A percentile compares a stretch with the other conserved stretches of the same genome.
These are phyloP conservation scores for Apamea monoglypha DNA, from an alignment of 2,888 invertebrate genomes.

Conservation along the genomic window DNA sequence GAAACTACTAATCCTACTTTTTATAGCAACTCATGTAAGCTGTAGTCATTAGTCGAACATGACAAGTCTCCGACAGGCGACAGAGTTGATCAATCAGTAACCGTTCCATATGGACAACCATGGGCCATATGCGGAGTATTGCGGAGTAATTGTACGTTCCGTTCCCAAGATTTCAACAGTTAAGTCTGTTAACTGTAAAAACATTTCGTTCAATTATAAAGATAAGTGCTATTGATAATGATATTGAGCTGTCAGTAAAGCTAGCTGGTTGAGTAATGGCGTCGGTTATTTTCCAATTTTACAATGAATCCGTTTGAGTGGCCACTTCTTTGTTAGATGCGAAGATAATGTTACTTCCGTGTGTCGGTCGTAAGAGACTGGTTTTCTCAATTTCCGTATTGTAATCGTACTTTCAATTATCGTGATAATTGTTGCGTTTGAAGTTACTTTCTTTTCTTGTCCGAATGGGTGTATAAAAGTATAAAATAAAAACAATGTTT, in stretches of 20 bases:
- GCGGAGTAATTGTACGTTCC: constrained; percentile 62
- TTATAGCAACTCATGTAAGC: constrained; percentile 27
- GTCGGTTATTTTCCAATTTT: constrained; percentile 65
- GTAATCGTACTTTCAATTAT: constrained; percentile 62
- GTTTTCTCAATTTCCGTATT: constrained; percentile 60
- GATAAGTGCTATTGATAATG: constrained; percentile 73
- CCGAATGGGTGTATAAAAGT: constrained; percentile 30
- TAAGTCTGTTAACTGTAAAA: constrained; percentile 72
- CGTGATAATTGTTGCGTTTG: constrained; percentile 54
- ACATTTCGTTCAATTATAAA: constrained; percentile 76
- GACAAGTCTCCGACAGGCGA: constrained; percentile 36
- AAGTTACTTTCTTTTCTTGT: constrained; percentile 60
- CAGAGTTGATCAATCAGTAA: constrained; percentile 50
- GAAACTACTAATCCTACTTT: constrained; percentile 22
- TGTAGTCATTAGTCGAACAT: constrained; percentile 44
- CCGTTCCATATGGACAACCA: constrained; percentile 49
- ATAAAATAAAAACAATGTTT: constrained; percentile 35
- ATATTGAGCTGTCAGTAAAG: constrained; percentile 66
- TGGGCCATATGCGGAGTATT: constrained; percentile 49
- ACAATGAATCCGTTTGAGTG: constrained; percentile 58
- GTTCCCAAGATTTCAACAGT: constrained; percentile 70
- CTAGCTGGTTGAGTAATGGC: constrained; percentile 60
- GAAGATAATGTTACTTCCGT: constrained; percentile 62
- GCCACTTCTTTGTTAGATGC: constrained; percentile 63
- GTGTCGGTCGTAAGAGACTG: constrained; percentile 41